Evolutionary conservation across 2,113 vertebrate genomes (phyloP), one percentile per base, ranked within the genome.

Genomic region (Trachemys scripta): DNA sequence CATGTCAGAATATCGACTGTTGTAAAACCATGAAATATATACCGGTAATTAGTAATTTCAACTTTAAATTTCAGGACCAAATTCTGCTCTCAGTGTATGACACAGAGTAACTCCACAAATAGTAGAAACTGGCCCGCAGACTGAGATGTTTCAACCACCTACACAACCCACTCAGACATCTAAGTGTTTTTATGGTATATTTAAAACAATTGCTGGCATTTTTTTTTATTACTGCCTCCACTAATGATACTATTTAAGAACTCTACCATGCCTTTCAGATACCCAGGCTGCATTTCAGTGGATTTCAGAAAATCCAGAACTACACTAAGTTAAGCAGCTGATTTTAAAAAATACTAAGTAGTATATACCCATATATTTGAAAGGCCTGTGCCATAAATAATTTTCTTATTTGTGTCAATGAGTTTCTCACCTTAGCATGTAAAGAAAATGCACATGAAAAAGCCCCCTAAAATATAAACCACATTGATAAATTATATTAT

Each of bases 351-450:
- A 78, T 35, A 82, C 53, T 9, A 54, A 86, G 53, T 9, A 17
- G 84, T 91, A 86, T 29, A 27, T 87, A 87, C 65, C 50, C 92
- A 42, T 84, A 87, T 88, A 86, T 57, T 59, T 35, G 19, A 76
- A 84, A 90, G 85, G 85, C 78, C 85, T 88, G 85, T 95, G 92
- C 93, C 95, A 86, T 84, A 90, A 82, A 93, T 89, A 76, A 82
- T 93, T 95, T 88, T 93, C 72, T 81, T 75, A 62, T 2, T 5
- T 88, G 83, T 57, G 78, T 84, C 80, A 96, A 42, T 94, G 81
- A 96, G 94, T 94, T 96, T 97, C 95, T 97, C 62, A 94, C 1
- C 0, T 65, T 94, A 91, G 59, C 78, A 89, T 10, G 82, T 7
- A 89, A 88, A 38, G 62, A 69, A 69, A 72, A 38, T 19, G 19